Evolutionary conservation across 1,140 invertebrate genomes (phyloP), one percentile per base, ranked within the genome.

Genomic region (Matsumurasca onukii): DNA sequence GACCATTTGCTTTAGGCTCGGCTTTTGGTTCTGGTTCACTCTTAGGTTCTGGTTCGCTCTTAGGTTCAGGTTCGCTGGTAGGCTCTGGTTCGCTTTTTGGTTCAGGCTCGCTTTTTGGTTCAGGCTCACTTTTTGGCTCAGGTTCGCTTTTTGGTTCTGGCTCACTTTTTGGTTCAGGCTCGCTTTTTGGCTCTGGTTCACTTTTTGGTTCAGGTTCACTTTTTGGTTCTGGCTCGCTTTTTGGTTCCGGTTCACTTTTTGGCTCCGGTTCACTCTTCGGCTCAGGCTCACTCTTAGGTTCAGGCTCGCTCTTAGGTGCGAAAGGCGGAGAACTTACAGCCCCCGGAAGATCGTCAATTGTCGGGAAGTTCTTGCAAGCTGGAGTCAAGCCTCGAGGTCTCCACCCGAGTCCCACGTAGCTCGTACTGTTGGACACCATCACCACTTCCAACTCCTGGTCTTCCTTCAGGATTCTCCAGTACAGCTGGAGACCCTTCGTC

Each of bases 321-420:
- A 66, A 67, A 55, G 68, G 81, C 0, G 79, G 78, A 67, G 76
- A 74, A 1, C 80, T 78, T 31, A 80, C 72, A 0, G 78, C 76
- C 25, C 83, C 81, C 5, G 74, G 69, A 9, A 75, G 73, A 57
- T 59, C 74, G 65, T 66, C 71, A 25, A 76, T 25, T 30, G 86
- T 86, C 55, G 92, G 92, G 75, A 91, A 91, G 68, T 91, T 88
- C 75, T 88, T 89, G 75, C 92, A 95, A 15, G 84, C 81, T 20
- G 89, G 84, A 2, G 87, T 91, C 34, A 92, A 75, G 15, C 82
- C 83, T 34, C 80, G 83, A 0, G 94, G 93, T 71, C 92, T 80
- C 92, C 92, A 94, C 12, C 93, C 93, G 12, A 95, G 49, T 70
- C 88, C 94, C n/a, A 90, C 88, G 83, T 94, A 97, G 15, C 90